Evolutionary conservation across 1,140 invertebrate species (phyloP).

Genomic region (Drosophila novamexicana): DNA sequence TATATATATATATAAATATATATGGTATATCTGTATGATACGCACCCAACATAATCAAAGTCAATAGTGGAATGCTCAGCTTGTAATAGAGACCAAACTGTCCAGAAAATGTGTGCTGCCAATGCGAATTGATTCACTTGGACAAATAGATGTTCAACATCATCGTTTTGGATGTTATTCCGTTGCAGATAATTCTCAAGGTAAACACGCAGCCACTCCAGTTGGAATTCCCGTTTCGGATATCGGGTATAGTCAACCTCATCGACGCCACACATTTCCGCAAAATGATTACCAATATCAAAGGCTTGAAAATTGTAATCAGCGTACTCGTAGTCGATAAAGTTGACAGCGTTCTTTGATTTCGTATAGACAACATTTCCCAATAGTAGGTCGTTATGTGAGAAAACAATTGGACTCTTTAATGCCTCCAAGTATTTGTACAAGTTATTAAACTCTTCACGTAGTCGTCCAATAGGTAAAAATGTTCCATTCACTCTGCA

Average conservation of each 20-base stretch:
- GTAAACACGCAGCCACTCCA: slow-evolving; percentile 92
- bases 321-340: slow-evolving; percentile 99
- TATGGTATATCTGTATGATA: slow-evolving; percentile 40
- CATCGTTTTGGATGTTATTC: slow-evolving; percentile 85
- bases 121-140: slow-evolving; percentile 93
- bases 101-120: slow-evolving; percentile 96
- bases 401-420: slow-evolving; percentile 95
- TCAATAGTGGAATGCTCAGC: slow-evolving; percentile 95
- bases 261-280: slow-evolving; percentile 96
- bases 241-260: slow-evolving; percentile 91
- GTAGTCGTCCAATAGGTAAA: slow-evolving; percentile 88
- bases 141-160: slow-evolving; percentile 89
- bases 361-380: slow-evolving; percentile 96
- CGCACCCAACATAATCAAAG: slow-evolving; percentile 96
- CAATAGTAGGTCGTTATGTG: slow-evolving; percentile 98
- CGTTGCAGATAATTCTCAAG: slow-evolving; percentile 87
- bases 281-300: slow-evolving; percentile 99
- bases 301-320: slow-evolving; percentile 97
- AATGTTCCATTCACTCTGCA: slow-evolving; percentile 89
- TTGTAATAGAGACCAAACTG: slow-evolving; percentile 96
- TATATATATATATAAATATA: too few species aligned
- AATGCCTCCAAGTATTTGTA: slow-evolving; percentile 88
- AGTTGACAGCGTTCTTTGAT: slow-evolving; percentile 90
- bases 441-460: slow-evolving; percentile 89
- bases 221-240: slow-evolving; percentile 92